These are phyloP conservation scores for Bursaphelenchus mucronatus DNA, from an alignment of 1,140 invertebrate genomes.

Conservation along the genomic window DNA sequence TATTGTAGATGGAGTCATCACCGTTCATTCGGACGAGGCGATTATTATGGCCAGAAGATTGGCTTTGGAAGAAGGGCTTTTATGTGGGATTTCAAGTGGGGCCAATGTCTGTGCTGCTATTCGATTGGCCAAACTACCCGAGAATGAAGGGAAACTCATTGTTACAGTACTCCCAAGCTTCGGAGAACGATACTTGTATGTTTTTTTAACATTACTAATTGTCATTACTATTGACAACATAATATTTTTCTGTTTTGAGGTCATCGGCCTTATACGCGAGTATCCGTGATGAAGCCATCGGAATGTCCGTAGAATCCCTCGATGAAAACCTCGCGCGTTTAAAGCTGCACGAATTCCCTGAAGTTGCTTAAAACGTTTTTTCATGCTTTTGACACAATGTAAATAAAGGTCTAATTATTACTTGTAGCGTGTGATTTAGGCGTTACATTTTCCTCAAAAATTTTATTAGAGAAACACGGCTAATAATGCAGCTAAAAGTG, in stretches of 20 bases:
- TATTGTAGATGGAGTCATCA: conserved; percentile 49
- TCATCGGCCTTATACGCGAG: conserved; percentile 50
- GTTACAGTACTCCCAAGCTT: conserved; percentile 58
- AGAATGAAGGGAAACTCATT: conserved; percentile 53
- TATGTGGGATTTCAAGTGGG: conserved; percentile 57
- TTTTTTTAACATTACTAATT: conserved; percentile 1
- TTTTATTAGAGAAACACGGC: too few relatives aligned
- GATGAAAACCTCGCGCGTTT: conserved; percentile 51
- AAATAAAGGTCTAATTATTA: too few relatives aligned
- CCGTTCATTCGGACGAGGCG: conserved; percentile 57
- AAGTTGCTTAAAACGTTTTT: conserved; percentile 20
- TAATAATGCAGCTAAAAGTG: too few relatives aligned
- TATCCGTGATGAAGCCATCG: conserved; percentile 48
- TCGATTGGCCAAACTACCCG: conserved; percentile 43
- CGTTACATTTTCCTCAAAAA: too few relatives aligned
- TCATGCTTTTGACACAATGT: neutral
- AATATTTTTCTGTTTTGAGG: conserved; percentile 23
- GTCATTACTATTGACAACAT: conserved; percentile 5
- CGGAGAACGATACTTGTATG: conserved; percentile 56
- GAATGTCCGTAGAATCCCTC: conserved; percentile 42
- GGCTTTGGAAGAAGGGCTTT: conserved; percentile 56
- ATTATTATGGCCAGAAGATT: conserved; percentile 57
- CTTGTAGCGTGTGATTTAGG: too few relatives aligned
- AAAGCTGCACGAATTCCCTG: conserved; percentile 45
- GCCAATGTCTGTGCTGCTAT: conserved; percentile 55